These are phyloP conservation scores for Chaenogobius annularis DNA, from an alignment of 2,113 vertebrate species.

Conservation along the genomic window DNA sequence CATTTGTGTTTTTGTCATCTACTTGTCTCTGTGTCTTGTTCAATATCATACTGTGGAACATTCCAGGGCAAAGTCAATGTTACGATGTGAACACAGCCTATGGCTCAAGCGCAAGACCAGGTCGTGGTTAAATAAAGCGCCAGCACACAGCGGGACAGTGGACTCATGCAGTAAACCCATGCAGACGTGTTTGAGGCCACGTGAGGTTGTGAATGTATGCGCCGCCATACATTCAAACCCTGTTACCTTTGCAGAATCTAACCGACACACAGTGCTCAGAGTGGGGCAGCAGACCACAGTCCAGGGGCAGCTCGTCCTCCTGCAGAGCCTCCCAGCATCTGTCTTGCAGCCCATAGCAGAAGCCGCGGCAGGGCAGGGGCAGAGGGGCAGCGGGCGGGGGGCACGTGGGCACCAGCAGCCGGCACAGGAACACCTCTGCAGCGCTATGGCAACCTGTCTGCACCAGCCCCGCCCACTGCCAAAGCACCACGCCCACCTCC, in stretches of 20 bases:
- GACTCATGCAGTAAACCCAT: neutral
- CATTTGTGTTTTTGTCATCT: too few relatives aligned
- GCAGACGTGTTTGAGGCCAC: neutral
- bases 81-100: neutral
- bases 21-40: neutral
- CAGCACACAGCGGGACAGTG: neutral
- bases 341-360: conserved; percentile 86
- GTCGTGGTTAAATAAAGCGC: neutral
- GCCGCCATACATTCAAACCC: conserved; percentile 60
- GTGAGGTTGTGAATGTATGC: conserved; percentile 61
- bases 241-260: conserved; percentile 77
- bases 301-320: conserved; percentile 76
- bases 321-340: conserved; percentile 83
- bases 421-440: conserved; percentile 88
- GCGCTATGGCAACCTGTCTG: conserved; percentile 81
- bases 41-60: neutral
- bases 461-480: conserved; percentile 82
- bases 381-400: conserved; percentile 10
- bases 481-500: conserved; percentile 73
- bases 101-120: neutral
- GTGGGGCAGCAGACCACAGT: conserved; percentile 83
- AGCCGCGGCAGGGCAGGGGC: conserved; percentile 82
- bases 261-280: conserved; percentile 77
- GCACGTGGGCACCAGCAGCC: conserved; percentile 83
- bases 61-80: neutral